phyloP scores from a whole-genome alignment of 2,797 vertebrate species.

The Notoglanidium macrostoma region DNA sequence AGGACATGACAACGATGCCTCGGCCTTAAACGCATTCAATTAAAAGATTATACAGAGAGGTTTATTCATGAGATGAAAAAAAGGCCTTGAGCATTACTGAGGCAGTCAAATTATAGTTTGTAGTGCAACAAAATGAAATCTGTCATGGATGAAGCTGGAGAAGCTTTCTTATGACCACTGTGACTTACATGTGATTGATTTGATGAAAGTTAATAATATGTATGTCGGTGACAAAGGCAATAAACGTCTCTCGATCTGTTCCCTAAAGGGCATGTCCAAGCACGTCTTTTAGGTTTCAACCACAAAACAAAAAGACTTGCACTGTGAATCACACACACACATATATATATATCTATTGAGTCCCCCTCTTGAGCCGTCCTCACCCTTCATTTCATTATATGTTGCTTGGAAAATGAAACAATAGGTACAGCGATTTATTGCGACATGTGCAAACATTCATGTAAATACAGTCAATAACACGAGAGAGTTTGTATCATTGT shows the following conservation, averaged over 20 bases:
- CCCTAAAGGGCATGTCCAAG: not conserved
- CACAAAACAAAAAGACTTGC: not conserved
- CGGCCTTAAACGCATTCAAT: not conserved
- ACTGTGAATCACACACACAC: not conserved
- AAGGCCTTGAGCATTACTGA: not conserved
- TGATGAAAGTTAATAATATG: not conserved
- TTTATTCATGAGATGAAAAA: not conserved
- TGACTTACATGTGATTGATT: not conserved
- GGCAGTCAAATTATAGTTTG: not conserved
- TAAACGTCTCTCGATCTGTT: no score
- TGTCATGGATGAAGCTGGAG: not conserved
- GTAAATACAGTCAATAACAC: no score
- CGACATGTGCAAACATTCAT: no score
- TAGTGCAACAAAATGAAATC: not conserved
- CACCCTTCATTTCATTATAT: no score
- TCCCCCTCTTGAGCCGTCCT: no score
- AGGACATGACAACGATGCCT: not conserved
- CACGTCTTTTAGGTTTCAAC: not conserved
- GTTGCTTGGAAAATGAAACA: no score
- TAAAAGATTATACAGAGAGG: not conserved
- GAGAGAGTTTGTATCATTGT: no score
- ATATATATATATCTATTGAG: no score
- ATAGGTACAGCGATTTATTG: no score
- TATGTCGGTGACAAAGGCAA: not conserved
- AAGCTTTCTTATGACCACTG: not conserved